Conservation (phyloP, 1,140 invertebrate species). For the Brachionus calyciflorus region DNA sequence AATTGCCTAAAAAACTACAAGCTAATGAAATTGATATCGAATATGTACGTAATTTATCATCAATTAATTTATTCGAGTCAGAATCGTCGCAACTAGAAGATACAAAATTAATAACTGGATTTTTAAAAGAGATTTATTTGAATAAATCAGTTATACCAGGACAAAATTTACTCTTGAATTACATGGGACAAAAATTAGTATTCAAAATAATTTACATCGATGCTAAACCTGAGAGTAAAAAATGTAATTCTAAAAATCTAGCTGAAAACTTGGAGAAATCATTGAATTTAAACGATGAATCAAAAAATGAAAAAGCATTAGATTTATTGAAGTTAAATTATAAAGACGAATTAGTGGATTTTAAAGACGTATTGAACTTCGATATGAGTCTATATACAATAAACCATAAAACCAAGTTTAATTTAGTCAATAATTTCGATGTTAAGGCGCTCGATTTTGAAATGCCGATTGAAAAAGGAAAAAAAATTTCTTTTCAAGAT, state of each 20-base stretch:
- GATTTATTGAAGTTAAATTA: not conserved
- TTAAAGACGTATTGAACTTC: not conserved
- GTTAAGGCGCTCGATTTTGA: not conserved
- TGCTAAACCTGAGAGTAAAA: not conserved
- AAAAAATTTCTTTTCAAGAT: constrained; percentile 11
- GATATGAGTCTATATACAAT: not conserved
- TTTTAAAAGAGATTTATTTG: constrained; percentile 30
- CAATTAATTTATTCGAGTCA: not conserved
- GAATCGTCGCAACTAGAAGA: not conserved
- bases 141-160: constrained; percentile 1
- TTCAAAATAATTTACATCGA: constrained; percentile 31
- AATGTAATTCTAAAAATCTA: not conserved
- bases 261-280: not conserved
- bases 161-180: constrained; percentile 7
- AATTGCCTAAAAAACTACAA: not conserved
- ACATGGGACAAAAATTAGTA: constrained; percentile 35
- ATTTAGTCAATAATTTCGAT: constrained; percentile 20
- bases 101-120: not conserved
- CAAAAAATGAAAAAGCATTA: not conserved
- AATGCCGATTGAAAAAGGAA: not conserved
- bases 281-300: constrained; percentile 11
- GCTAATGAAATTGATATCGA: constrained; percentile 35
- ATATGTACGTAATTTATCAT: constrained; percentile 33
- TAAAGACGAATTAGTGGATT: not conserved
- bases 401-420: constrained; percentile 24